Percentiles rank a stretch among this genome's conserved stretches.
Conservation (phyloP, 2,888 invertebrate genomes). For the Eretmocerus hayati region DNA sequence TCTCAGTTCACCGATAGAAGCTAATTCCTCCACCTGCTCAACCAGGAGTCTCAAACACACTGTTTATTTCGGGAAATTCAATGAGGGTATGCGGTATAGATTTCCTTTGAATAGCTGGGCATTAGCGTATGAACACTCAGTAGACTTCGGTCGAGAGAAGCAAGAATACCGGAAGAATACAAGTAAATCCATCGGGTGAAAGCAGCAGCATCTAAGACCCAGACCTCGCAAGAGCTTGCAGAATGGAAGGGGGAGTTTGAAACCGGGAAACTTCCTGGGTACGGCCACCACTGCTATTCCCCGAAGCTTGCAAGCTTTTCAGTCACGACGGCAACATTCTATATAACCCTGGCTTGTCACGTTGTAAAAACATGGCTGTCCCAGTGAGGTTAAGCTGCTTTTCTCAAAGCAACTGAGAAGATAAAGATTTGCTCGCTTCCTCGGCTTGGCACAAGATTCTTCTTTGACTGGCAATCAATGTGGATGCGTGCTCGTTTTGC, state of each 20-base stretch:
- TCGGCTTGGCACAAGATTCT: not conserved
- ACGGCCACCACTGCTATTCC: no score
- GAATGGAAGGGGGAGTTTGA: not conserved
- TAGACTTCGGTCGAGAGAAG: not conserved
- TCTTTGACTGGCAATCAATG: not conserved
- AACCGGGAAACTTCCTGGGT: conserved; percentile 12
- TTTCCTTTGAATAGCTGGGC: no score
- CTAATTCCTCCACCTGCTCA: no score
- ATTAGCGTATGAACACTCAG: no score
- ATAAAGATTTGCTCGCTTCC: conserved; percentile 15
- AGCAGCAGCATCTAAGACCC: no score
- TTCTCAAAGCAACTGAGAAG: conserved; percentile 18
- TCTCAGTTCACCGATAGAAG: no score
- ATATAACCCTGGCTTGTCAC: conserved; percentile 14
- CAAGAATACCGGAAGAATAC: not conserved
- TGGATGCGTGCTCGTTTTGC: not conserved
- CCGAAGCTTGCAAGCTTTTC: no score
- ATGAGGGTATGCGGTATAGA: no score
- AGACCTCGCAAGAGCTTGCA: no score
- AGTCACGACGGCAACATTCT: conserved; percentile 11
- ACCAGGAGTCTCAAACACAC: no score
- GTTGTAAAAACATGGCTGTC: conserved; percentile 19
- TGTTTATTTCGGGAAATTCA: no score
- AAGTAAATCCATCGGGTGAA: no score
- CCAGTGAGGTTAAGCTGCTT: conserved; percentile 18